Evolutionary conservation across 2,888 invertebrate species (phyloP), one percentile per base, ranked within the genome.

Genomic region (Junonia oenone): DNA sequence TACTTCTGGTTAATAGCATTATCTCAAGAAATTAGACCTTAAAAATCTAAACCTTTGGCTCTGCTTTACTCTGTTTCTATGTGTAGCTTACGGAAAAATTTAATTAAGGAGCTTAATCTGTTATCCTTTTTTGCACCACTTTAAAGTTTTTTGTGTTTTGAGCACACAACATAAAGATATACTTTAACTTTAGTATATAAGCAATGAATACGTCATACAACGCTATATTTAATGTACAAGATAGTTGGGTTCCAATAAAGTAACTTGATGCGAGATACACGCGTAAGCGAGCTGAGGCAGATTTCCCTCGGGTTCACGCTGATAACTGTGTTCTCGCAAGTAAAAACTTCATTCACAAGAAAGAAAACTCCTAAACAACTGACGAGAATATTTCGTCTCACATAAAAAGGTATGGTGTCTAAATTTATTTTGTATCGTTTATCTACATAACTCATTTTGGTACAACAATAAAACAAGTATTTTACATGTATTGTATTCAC

Each of bases 251-350:
- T 31, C 31, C 47, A 53, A 53, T 48, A 53, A 51, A 47, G 22
- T 31, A 26, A 47, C 31, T 19, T 29, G 40, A 53, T 47, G 47
- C 29, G 47, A 59, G 45, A 55, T 52, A 59, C 49, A 55, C 51
- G 58, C 58, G 52, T 59, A 56, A 52, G 48, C 58, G 35, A 49
- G 49, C 51, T 46, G 51, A 47, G 52, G 55, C 55, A 59, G 58
- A 59, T 59, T 59, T 59, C 58, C 58, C 58, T 6, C 38, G 58
- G 55, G 58, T 33, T 59, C 52, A 8, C 48, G 38, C 58, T 52
- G 58, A 59, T 59, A 59, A 46, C 56, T 45, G 26, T 49, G 40
- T 58, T 29, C 46, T 52, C 58, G 47, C 55, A 52, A 59, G 49
- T 50, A 59, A 59, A 56, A 40, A 56, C 33, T 29, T 56, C 22